Evolutionary conservation across 2,113 vertebrate species (phyloP), one percentile per base, ranked within the genome.

Genomic region (Galbula dea): DNA sequence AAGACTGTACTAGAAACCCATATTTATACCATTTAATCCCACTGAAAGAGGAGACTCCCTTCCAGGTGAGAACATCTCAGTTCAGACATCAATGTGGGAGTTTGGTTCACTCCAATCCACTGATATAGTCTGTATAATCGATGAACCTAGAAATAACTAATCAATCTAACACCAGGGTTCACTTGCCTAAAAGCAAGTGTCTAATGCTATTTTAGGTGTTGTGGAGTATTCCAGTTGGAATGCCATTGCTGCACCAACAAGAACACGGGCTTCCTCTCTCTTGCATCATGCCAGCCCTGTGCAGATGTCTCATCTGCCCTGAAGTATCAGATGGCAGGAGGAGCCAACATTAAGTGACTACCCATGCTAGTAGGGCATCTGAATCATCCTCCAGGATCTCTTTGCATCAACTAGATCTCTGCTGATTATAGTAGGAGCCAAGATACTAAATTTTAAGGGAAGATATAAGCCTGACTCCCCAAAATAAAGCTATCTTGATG

Each of bases 131-230:
- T 80, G 36, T 34, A 30, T 26, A 39, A 80, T 5, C 3, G 1
- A 75, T 36, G 21, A 80, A 77, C n/a, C 34, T 67, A 55, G 24
- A 86, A 78, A 55, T n/a, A 21, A 80, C 45, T 54, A 55, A 27
- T 41, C 54, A 73, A 55, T 66, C n/a, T 37, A 49, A 83, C 89
- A 6, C 5, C 18, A 73, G 8, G 49, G 52, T 39, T 90, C 36
- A 36, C 37, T 65, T 51, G 27, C n/a, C 52, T 68, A 52, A 69
- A 90, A 83, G 32, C 52, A 92, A 43, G 26, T 46, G 39, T 27
- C 41, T 62, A 61, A 45, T 48, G 54, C 59, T 92, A 86, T 90
- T 92, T 88, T 92, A 59, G 45, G 76, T 88, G 49, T 20, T 61
- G 27, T 65, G 58, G 49, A 92, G 18, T 76, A 58, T 69, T n/a